These are phyloP conservation scores for Sclerurus mexicanus DNA, from an alignment of 2,113 vertebrate genomes.

Conservation along the genomic window DNA sequence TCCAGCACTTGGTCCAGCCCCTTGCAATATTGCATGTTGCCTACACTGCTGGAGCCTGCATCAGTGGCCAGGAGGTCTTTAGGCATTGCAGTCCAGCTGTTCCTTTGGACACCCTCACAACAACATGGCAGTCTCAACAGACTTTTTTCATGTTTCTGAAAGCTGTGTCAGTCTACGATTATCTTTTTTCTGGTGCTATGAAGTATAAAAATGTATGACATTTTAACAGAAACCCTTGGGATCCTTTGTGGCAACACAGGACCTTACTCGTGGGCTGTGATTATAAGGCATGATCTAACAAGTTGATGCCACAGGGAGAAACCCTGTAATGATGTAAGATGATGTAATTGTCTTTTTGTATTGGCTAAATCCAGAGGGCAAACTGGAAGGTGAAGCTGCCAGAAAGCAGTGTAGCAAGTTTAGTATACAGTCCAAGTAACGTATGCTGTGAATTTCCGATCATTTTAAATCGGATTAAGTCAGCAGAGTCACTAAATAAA, in stretches of 20 bases:
- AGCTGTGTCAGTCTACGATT: background rate
- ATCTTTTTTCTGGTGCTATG: background rate
- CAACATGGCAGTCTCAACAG: background rate
- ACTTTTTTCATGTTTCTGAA: background rate
- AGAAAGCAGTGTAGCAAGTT: background rate
- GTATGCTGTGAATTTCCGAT: background rate
- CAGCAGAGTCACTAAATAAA: background rate
- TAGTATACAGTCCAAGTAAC: background rate
- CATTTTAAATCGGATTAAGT: background rate
- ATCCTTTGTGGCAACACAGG: background rate
- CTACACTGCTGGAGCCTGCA: accelerated
- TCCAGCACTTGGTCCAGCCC: background rate
- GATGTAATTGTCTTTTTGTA: background rate
- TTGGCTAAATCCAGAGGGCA: background rate
- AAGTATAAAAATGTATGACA: background rate
- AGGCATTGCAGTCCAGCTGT: background rate
- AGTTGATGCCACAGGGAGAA: background rate
- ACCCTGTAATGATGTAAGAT: background rate
- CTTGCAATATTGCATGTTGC: background rate
- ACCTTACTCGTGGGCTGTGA: background rate
- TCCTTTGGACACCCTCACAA: background rate
- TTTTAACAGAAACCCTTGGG: background rate
- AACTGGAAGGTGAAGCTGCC: background rate
- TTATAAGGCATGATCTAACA: background rate
- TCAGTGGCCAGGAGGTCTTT: background rate